A percentile compares a stretch with the other conserved stretches of the same genome.
phyloP scores from a whole-genome alignment of 2,113 vertebrate genomes.

The Oreotragus oreotragus region DNA sequence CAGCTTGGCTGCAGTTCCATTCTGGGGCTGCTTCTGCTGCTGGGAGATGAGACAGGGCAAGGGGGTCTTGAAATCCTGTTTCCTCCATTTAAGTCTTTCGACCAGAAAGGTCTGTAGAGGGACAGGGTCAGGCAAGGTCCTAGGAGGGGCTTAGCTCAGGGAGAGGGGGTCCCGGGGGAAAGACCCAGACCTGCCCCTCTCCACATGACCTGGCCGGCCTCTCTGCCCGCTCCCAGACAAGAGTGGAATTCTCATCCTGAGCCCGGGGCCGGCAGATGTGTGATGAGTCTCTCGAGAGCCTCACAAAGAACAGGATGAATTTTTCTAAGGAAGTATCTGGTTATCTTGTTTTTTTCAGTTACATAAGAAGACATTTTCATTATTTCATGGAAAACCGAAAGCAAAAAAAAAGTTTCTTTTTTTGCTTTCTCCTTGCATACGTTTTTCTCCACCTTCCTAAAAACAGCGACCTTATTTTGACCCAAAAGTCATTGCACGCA shows the following conservation, averaged over 20 bases:
- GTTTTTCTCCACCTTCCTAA: not conserved
- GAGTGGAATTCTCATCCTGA: not conserved
- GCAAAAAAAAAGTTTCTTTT: not conserved
- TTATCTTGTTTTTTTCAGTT: not conserved
- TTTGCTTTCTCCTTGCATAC: not conserved
- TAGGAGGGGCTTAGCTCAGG: not conserved
- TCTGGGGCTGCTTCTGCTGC: fast-evolving
- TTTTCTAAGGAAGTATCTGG: not conserved
- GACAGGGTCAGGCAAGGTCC: no score
- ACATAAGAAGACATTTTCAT: not conserved
- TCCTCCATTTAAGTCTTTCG: fast-evolving
- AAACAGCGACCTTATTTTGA: not conserved
- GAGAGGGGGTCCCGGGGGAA: fast-evolving
- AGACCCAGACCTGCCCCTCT: not conserved
- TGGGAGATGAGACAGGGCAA: fast-evolving
- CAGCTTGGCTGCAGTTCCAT: not conserved
- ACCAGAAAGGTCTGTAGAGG: not conserved
- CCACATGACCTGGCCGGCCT: not conserved
- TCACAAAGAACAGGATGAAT: not conserved
- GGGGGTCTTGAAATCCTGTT: not conserved
- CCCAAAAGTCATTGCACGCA: not conserved
- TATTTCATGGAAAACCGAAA: not conserved
- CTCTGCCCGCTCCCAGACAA: not conserved
- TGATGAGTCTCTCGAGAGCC: not conserved
- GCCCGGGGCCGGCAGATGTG: not conserved